Base-by-base conservation (phyloP, 2,888 invertebrate species). In the Tolmerus cingulatus region DNA sequence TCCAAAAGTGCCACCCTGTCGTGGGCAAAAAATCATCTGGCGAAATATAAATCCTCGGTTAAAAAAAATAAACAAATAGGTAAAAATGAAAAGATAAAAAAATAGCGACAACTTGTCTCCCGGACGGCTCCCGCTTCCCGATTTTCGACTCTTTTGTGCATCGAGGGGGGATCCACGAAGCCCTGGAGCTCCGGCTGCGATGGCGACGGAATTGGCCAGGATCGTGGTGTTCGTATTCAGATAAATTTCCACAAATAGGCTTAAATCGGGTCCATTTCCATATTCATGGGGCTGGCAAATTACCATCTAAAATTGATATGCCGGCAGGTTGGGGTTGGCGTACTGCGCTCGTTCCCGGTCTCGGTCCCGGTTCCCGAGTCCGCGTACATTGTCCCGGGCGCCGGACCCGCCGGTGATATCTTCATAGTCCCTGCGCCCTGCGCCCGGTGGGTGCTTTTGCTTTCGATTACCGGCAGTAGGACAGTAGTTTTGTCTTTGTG, bases 231-330 rank as follows among this genome's bases (percentile, higher is more conserved):
- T 87, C 82, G 81, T 74, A 76, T 82, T 82, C 82, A 87, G 87
- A 87, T 87, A 87, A 87, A 87, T 87, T 82, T 87, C 79, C 66
- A 79, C 82, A 87, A 87, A 87, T 87, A 87, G 87, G 87, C 87
- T 87, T 87, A 87, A 87, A 87, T 74, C 87, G 87, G 81, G 74
- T 51, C 82, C 82, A 82, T 87, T 87, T 87, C 82, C 87, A 87
- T 82, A 87, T 87, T 87, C 82, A 87, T 82, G 82, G 82, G 57
- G 74, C 74, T 87, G 82, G 87, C 87, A 87, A 87, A 87, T 87
- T 87, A 87, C 87, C 87, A 87, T 87, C 81, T 82, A 87, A 87
- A 87, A 82, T 87, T 87, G 87, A 87, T 87, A 87, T 87, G 82
- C 82, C 37, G 51, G 87, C 79, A 79, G 76, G 76, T 87, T 66